Conservation (phyloP, 2,888 invertebrate genomes). For the Quadriops clusia region DNA sequence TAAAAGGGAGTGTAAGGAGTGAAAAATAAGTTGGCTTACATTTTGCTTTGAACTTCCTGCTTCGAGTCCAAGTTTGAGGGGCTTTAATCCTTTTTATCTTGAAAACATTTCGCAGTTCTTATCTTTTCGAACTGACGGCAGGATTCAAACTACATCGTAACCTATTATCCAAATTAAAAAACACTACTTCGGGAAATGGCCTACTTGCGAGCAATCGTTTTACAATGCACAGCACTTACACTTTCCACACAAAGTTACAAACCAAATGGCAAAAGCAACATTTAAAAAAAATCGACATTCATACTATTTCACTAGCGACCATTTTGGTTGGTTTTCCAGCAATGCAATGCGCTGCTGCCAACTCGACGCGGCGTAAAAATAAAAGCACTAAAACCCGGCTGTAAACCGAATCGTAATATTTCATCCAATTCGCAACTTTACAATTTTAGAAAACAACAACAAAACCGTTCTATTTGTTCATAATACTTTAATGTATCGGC, state of each 20-base stretch:
- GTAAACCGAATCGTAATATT: too few relatives aligned
- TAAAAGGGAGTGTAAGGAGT: slow-evolving; percentile 18
- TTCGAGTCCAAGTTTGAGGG: too few relatives aligned
- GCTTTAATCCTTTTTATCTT: too few relatives aligned
- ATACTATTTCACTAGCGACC: slow-evolving; percentile 31
- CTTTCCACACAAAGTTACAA: slow-evolving; percentile 12
- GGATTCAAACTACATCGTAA: slow-evolving; percentile 21
- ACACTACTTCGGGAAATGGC: slow-evolving; percentile 7
- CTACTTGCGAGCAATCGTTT: slow-evolving; percentile 2
- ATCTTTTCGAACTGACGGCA: slow-evolving; percentile 21
- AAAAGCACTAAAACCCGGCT: too few relatives aligned
- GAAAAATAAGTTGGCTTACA: slow-evolving; percentile 21
- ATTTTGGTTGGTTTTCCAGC: slow-evolving; percentile 35
- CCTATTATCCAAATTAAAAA: slow-evolving; percentile 7
- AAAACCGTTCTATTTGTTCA: too few relatives aligned
- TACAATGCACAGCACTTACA: slow-evolving; percentile 4
- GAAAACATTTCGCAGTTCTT: slow-evolving; percentile 21
- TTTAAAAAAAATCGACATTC: slow-evolving; percentile 18
- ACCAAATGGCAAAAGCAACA: slow-evolving; percentile 10
- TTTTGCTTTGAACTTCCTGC: slow-evolving; percentile 14
- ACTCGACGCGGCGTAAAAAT: slow-evolving; percentile 11
- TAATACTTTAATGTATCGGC: too few relatives aligned
- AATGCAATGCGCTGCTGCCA: slow-evolving; percentile 28
- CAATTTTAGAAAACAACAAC: too few relatives aligned
- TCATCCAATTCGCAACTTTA: too few relatives aligned